A percentile compares a stretch with the other conserved stretches of the same genome.
These are phyloP conservation scores for Calliphora vicina DNA, from an alignment of 1,140 invertebrate species.

Conservation along the genomic window DNA sequence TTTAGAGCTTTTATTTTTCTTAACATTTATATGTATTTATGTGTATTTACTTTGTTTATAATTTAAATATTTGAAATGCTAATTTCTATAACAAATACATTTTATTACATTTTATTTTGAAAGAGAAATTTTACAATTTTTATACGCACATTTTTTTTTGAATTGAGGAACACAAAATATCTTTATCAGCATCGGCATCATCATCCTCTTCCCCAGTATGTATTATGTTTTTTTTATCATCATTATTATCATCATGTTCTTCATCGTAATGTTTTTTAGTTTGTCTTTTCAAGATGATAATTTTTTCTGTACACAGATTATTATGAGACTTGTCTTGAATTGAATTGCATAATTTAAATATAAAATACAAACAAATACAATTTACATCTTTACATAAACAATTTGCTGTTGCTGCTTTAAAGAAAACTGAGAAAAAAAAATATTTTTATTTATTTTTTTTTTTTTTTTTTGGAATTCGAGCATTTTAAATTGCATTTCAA, in stretches of 20 bases:
- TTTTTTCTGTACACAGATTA: constrained; percentile 1
- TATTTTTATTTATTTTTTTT: too few relatives aligned
- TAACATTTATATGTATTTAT: neutral
- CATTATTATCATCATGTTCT: neutral
- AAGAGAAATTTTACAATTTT: neutral
- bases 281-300: neutral
- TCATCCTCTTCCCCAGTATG: neutral
- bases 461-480: too few relatives aligned
- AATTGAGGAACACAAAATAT: neutral
- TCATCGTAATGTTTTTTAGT: neutral
- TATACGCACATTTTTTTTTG: neutral
- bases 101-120: neutral
- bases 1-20: neutral
- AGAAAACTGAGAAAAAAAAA: too few relatives aligned
- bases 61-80: neutral
- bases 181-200: neutral
- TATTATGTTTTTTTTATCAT: neutral
- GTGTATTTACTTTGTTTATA: neutral
- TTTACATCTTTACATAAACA: too few relatives aligned
- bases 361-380: neutral
- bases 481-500: too few relatives aligned
- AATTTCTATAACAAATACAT: neutral
- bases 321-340: neutral
- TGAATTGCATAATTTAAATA: neutral
- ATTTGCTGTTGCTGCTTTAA: too few relatives aligned